phyloP scores from a whole-genome alignment of 2,888 invertebrate species.

The Nysson spinosus region DNA sequence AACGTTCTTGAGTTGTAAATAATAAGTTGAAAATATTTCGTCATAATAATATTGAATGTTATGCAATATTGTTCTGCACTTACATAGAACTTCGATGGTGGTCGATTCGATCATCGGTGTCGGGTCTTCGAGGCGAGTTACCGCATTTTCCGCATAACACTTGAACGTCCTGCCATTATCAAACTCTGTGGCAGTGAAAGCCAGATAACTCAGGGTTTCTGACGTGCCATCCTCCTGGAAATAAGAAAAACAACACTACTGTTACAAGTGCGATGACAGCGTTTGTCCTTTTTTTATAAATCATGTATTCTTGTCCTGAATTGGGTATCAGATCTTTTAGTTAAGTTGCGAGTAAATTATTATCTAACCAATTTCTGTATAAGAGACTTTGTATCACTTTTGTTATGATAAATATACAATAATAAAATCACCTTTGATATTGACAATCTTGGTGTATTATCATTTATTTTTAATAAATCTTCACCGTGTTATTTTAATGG shows the following conservation, averaged over 20 bases:
- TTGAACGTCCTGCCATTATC: conserved; percentile 89
- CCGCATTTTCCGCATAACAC: conserved; percentile 90
- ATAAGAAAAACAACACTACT: conserved; percentile 11
- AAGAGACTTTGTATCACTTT: no score
- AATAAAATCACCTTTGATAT: no score
- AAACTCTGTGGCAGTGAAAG: conserved; percentile 88
- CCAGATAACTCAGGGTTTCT: conserved; percentile 87
- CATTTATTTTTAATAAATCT: no score
- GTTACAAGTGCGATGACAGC: neutral
- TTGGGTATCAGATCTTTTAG: no score
- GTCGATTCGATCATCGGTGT: conserved; percentile 86
- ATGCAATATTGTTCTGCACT: conserved; percentile 78
- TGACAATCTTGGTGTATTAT: no score
- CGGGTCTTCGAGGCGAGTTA: conserved; percentile 85
- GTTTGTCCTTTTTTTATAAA: neutral
- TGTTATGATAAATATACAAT: no score
- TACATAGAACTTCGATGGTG: conserved; percentile 91
- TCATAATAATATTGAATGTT: conserved; percentile 2
- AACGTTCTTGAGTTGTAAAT: neutral
- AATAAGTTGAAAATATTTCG: no score
- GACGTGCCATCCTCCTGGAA: conserved; percentile 87
- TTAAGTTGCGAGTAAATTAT: no score
- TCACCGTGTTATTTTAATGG: no score
- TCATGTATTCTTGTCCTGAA: no score
- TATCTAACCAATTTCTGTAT: no score